Evolutionary conservation across 2,888 invertebrate species (phyloP), one percentile per base, ranked within the genome.

Genomic region (Xiphydria camelus): DNA sequence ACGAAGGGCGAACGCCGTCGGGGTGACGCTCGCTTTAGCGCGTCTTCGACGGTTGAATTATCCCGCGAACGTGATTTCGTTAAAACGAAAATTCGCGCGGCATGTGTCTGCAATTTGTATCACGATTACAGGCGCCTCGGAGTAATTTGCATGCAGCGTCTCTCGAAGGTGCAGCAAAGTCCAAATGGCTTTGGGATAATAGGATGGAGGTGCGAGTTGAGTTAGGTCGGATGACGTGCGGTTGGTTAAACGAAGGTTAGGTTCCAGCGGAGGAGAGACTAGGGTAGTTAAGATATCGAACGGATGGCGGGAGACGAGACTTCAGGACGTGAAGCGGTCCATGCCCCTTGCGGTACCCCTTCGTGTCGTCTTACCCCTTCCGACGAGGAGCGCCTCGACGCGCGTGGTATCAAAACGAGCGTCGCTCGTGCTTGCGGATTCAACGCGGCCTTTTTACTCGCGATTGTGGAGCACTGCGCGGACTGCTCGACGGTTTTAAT

Each of bases 201-300:
- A n/a, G 34, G 34, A 34, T 18, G 18, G 3, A 18, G 17, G 18
- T 15, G n/a, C 3, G 18, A 17, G 9, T 18, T 6, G 15, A n/a
- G 15, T 34, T 7, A 34, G 34, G 34, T 34, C 17, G 17, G 34
- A 18, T 34, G 34, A 34, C 10, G 9, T 34, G 34, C 34, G 34
- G 15, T 17, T 2, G 9, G 3, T n/a, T 18, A 15, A 34, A n/a
- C 52, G 41, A 48, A 46, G 48, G 44, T 46, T 49, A 42, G 48
- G 47, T 55, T 40, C 26, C 43, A 45, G 29, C 31, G 46, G 48
- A 42, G 44, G 33, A 7, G n/a, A n/a, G n/a, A n/a, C n/a, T n/a
- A n/a, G 45, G 55, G 48, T 55, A 55, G 56, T 56, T 55, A 55
- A 55, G 55, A 52, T 55, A 55, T 55, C 47, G 55, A 55, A 45